Conservation (phyloP, 2,113 vertebrate genomes). For the Neodon shergylaensis region DNA sequence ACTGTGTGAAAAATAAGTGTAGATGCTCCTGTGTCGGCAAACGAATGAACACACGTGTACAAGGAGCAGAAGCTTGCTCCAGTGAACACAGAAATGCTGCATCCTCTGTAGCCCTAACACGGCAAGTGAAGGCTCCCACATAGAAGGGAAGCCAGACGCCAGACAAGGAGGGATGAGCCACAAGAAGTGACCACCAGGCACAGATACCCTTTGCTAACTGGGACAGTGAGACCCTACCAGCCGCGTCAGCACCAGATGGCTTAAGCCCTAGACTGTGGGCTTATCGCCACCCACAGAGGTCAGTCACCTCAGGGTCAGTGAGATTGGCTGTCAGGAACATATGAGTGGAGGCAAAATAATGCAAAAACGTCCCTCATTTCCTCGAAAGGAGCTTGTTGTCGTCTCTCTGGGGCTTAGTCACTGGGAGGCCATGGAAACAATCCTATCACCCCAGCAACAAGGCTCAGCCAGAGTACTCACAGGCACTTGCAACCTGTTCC, state of each 20-base stretch:
- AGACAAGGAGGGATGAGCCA: not conserved
- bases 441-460: constrained; percentile 63
- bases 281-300: not conserved
- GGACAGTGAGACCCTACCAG: not conserved
- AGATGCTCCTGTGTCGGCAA: not conserved
- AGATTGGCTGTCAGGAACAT: constrained; percentile 48
- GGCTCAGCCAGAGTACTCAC: not conserved
- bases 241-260: not conserved
- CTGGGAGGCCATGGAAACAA: constrained; percentile 60
- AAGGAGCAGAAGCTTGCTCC: fast-evolving
- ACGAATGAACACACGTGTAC: not conserved
- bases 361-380: constrained; percentile 57
- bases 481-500: not conserved
- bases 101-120: not conserved
- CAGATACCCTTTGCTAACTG: not conserved
- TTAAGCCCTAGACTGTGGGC: not conserved
- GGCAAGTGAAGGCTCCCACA: not conserved
- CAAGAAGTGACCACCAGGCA: fast-evolving
- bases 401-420: constrained; percentile 59
- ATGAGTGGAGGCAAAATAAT: constrained; percentile 18
- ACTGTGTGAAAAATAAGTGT: not conserved
- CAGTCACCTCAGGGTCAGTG: constrained; percentile 21
- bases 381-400: constrained; percentile 55
- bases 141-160: not conserved
- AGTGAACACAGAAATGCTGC: not conserved